Evolutionary conservation across 1,140 invertebrate species (phyloP), one percentile per base, ranked within the genome.

Genomic region (Drosophila chauvacae): DNA sequence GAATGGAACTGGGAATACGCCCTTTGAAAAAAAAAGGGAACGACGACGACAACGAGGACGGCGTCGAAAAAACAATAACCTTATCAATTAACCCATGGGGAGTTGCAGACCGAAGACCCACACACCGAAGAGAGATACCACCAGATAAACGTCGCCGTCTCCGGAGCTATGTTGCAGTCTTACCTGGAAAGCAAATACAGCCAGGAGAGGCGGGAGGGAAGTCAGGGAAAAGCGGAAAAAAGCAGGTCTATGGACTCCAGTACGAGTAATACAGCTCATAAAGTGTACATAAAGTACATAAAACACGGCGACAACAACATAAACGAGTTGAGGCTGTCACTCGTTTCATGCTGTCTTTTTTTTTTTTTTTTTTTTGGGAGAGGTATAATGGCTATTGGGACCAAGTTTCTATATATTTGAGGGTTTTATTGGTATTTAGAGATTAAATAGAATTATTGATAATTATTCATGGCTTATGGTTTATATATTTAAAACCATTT

Each of bases 271-370:
- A 80, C 80, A 80, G 77, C 68, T 88, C 80, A 87, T 88, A 87
- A 87, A 84, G 76, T 88, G 84, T 69, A 80, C 80, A 80, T 80
- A 65, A 83, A 84, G 80, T 84, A 87, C 80, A 87, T 87, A 77
- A 88, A 87, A 78, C 74, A 85, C 70, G 48, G 60, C 81, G 70
- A 71, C 79, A 74, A 53, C 68, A 58, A 75, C 26, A 57, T 61
- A 65, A 79, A 85, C 81, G 78, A 74, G 83, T 82, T 71, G 63
- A 64, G 37, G 80, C 69, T 74, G 55, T 18, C 13, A 69, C 41
- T 35, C 44, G 14, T 9, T 39, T 1, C 23, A 13, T 10, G 20
- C 13, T 20, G 7, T 30, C 9, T 26, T 26, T 11, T 5, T 11
- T 33, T 20, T 59, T 48, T 16, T 26, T 26, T 11, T 5, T 11